Evolutionary conservation across 1,140 invertebrate species (phyloP), one percentile per base, ranked within the genome.

Genomic region (Heliothis subflexa): DNA sequence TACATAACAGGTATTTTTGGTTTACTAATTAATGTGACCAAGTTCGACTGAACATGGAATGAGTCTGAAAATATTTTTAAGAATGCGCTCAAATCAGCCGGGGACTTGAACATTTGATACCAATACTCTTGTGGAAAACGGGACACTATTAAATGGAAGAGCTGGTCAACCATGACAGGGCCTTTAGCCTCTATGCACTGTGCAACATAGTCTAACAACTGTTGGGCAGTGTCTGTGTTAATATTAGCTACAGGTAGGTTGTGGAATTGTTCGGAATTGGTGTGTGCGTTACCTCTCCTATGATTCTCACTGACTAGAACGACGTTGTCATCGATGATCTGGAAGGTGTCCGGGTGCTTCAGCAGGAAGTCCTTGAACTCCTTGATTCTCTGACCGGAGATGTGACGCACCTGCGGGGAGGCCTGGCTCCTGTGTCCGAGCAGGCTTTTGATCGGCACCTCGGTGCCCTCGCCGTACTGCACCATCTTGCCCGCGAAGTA

Each of bases 371-470:
- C 98, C 81, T 97, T 97, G 89, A 99, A 99, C 93, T 99, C 98
- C 91, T 97, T 98, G 82, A 98, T 97, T 88, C 99, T 98, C 90
- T 99, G 98, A 28, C 97, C 97, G 49, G 98, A 99, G 82, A 99
- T 98, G 90, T 99, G 98, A 73, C 99, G 96, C 76, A 99, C 98
- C 95, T 99, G 98, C 9, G 98, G 98, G 45, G 98, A 98, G 12
- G 99, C 98, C 94, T 99, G 98, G 55, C 98, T 98, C 78, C 98
- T 95, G 94, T 99, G 98, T 0, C 98, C 98, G 16, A 99, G 95
- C 54, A 99, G 95, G 93, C 98, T 98, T 93, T 98, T 98, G 40
- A 99, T 98, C 10, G 98, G 98, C 54, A 99, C 98, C 95, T 98
- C 97, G 4, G 97, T 98, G 78, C 98, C 97, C 81, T 97, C 96